Conservation (phyloP, 2,888 invertebrate species). For the Himalopsyche japonica region DNA sequence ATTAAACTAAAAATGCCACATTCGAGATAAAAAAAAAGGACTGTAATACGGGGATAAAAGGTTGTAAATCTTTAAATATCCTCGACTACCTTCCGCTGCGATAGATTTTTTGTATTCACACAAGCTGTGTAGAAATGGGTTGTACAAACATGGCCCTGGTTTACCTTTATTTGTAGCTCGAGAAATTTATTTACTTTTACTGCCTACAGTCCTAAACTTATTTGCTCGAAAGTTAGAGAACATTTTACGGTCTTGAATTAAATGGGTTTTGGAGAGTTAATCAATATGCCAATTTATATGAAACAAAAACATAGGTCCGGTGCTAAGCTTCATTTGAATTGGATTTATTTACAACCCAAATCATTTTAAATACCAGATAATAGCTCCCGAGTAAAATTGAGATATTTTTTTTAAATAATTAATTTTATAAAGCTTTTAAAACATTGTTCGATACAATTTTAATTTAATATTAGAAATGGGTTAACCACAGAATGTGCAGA, state of each 20-base stretch:
- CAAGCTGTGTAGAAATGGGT: background rate
- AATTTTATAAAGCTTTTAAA: too few relatives aligned
- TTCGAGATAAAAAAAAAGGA: background rate
- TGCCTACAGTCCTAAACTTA: background rate
- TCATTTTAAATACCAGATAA: too few relatives aligned
- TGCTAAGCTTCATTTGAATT: too few relatives aligned
- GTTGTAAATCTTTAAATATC: background rate
- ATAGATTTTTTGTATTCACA: background rate
- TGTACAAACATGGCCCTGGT: background rate
- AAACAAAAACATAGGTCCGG: background rate
- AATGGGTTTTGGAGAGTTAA: background rate
- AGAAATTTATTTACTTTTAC: background rate
- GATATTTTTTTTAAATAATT: too few relatives aligned
- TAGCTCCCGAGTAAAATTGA: too few relatives aligned
- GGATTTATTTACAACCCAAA: too few relatives aligned
- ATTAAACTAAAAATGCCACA: background rate
- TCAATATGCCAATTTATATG: background rate
- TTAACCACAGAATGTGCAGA: too few relatives aligned
- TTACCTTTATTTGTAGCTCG: background rate
- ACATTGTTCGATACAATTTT: too few relatives aligned
- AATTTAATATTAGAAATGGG: too few relatives aligned
- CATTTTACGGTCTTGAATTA: background rate
- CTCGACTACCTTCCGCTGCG: background rate
- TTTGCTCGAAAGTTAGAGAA: background rate
- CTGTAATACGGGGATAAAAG: background rate